Evolutionary conservation across 2,113 vertebrate species (phyloP).

Genomic region (Zosterops hypoxanthus): DNA sequence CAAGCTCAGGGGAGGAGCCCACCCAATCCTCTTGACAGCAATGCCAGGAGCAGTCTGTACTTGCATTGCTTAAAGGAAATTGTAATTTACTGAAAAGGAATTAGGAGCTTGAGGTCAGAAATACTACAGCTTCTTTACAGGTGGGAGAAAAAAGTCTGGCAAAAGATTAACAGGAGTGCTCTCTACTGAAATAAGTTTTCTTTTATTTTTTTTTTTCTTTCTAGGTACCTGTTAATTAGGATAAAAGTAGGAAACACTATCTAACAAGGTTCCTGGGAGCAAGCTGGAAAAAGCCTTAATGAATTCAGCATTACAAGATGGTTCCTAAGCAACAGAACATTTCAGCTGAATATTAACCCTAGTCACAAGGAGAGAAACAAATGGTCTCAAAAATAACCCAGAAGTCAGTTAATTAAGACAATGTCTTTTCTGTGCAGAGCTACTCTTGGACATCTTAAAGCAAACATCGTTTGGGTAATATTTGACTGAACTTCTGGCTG

Average conservation of each 20-base stretch:
- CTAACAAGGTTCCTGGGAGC: conserved; percentile 66
- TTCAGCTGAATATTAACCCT: conserved; percentile 58
- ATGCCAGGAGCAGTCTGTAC: neutral
- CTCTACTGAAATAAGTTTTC: neutral
- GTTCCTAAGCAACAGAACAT: conserved; percentile 75
- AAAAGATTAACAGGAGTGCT: conserved; percentile 13
- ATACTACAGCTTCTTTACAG: neutral
- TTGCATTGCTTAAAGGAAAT: neutral
- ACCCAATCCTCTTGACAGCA: neutral
- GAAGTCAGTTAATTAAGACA: conserved; percentile 36
- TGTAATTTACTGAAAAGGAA: neutral
- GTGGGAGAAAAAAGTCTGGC: neutral
- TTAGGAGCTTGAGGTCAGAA: neutral
- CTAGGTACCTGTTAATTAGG: conserved; percentile 72
- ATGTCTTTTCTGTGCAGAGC: neutral
- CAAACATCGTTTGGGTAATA: neutral
- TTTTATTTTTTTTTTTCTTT: neutral
- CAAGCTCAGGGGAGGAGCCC: neutral
- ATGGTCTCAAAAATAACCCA: neutral
- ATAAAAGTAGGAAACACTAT: conserved; percentile 70
- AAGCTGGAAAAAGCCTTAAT: conserved; percentile 71
- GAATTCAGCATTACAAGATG: conserved; percentile 60
- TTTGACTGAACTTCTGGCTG: neutral
- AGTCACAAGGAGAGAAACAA: conserved; percentile 32
- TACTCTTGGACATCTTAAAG: neutral